Evolutionary conservation across 2,888 invertebrate genomes (phyloP).

Genomic region (Temnothorax unifasciatus): DNA sequence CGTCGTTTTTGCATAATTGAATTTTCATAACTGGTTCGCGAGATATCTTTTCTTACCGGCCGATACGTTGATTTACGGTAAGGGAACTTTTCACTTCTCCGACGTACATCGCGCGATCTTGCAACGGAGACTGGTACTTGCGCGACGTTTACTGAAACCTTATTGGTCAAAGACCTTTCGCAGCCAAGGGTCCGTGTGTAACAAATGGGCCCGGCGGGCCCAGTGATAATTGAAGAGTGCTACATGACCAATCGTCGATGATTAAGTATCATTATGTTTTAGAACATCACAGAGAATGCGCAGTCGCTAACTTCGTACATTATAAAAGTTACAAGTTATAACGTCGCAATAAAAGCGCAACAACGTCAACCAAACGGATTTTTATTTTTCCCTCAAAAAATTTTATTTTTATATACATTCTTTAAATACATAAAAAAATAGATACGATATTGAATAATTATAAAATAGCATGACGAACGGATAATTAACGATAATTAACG

Average conservation of each 20-base stretch:
- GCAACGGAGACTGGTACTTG: conserved; percentile 2
- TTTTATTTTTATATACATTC: background rate
- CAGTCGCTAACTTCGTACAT: background rate
- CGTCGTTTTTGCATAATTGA: conserved; percentile 50
- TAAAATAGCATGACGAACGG: background rate
- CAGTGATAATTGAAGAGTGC: background rate
- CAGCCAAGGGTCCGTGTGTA: background rate
- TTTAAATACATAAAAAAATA: background rate
- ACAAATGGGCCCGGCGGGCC: background rate
- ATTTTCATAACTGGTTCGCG: conserved; percentile 52
- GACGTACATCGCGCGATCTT: conserved; percentile 36
- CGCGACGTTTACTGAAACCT: background rate
- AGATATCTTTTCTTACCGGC: conserved; percentile 12
- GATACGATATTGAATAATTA: background rate
- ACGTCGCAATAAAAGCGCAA: background rate
- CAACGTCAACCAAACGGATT: background rate
- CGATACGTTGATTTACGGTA: background rate
- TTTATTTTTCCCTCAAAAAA: background rate
- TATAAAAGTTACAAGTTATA: background rate
- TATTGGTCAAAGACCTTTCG: background rate
- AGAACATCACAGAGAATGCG: background rate
- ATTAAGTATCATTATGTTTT: background rate
- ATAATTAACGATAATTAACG: conserved; percentile 23
- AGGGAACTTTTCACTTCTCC: background rate
- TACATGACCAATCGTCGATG: conserved; percentile 26